phyloP scores from a whole-genome alignment of 1,140 invertebrate species.

The Trialeurodes vaporariorum region DNA sequence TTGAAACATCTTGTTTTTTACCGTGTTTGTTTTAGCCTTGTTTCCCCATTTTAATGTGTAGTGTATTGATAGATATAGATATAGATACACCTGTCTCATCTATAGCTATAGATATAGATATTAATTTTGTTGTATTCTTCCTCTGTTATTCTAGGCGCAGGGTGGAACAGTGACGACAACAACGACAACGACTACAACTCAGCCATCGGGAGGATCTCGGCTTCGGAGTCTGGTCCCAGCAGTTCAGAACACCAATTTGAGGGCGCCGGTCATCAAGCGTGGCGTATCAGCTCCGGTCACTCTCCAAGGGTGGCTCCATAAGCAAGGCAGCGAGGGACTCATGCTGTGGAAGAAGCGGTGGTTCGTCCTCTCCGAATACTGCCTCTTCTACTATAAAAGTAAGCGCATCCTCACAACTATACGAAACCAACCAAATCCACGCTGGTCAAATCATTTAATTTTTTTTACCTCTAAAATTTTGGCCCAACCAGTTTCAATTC shows the following conservation, averaged over 20 bases:
- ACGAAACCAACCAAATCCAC: constrained; percentile 2
- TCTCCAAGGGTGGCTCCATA: constrained; percentile 78
- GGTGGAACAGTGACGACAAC: not conserved
- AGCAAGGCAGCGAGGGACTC: constrained; percentile 79
- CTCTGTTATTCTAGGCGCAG: not conserved
- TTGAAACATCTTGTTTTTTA: too few species aligned
- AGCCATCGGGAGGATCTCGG: not conserved
- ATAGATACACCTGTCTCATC: too few species aligned
- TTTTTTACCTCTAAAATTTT: not conserved
- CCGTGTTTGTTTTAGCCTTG: too few species aligned
- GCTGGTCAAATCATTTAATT: constrained; percentile 2
- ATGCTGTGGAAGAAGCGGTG: constrained; percentile 91
- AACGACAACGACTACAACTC: not conserved
- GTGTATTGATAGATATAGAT: too few species aligned
- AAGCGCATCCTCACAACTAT: too few species aligned
- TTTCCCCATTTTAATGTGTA: too few species aligned
- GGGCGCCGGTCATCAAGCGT: constrained; percentile 55
- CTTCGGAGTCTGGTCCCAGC: not conserved
- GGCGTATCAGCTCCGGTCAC: constrained; percentile 66
- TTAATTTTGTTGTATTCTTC: too few species aligned
- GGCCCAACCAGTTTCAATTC: not conserved
- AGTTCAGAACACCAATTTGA: not conserved
- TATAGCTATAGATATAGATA: too few species aligned
- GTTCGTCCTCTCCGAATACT: constrained; percentile 90
- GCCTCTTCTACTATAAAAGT: constrained; percentile 93